Evolutionary conservation across 2,888 invertebrate species (phyloP).

Genomic region (Drepana falcataria): DNA sequence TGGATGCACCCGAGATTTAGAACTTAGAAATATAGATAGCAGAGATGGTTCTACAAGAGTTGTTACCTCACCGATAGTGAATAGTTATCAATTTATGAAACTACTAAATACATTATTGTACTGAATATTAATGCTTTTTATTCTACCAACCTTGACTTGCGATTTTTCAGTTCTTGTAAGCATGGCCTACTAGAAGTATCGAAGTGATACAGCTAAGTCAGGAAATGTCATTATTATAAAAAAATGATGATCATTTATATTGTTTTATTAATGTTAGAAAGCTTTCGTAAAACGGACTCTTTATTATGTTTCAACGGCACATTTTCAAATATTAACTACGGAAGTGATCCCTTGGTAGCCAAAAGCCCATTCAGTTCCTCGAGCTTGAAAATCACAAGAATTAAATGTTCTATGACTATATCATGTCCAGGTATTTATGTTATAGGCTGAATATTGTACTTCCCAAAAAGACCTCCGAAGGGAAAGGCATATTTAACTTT

Average conservation of each 20-base stretch:
- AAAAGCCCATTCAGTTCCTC: conserved; percentile 26
- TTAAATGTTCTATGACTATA: conserved; percentile 43
- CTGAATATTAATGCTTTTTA: conserved; percentile 24
- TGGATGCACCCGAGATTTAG: conserved; percentile 59
- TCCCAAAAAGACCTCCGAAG: too few species aligned
- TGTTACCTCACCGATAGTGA: conserved; percentile 77
- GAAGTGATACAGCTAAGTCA: conserved; percentile 17
- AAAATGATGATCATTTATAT: conserved; percentile 18
- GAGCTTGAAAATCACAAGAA: conserved; percentile 22
- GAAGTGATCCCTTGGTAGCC: conserved; percentile 48
- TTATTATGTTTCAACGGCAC: conserved; percentile 64
- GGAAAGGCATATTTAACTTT: too few species aligned
- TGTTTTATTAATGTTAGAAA: conserved; percentile 19
- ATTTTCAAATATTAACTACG: conserved; percentile 35
- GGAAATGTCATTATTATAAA: conserved; percentile 12
- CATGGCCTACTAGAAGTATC: not conserved
- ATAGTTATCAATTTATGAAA: conserved; percentile 73
- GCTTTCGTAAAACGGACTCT: conserved; percentile 18
- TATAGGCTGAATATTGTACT: too few species aligned
- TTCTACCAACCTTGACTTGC: conserved; percentile 6
- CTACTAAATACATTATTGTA: conserved; percentile 66
- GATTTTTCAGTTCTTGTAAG: conserved; percentile 4
- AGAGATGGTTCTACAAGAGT: conserved; percentile 65
- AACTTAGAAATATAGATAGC: conserved; percentile 61
- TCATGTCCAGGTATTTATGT: conserved; percentile 33